Percentiles rank a stretch among this genome's conserved stretches.
Conservation (phyloP, 1,140 invertebrate species). For the Drosophila mayri region DNA sequence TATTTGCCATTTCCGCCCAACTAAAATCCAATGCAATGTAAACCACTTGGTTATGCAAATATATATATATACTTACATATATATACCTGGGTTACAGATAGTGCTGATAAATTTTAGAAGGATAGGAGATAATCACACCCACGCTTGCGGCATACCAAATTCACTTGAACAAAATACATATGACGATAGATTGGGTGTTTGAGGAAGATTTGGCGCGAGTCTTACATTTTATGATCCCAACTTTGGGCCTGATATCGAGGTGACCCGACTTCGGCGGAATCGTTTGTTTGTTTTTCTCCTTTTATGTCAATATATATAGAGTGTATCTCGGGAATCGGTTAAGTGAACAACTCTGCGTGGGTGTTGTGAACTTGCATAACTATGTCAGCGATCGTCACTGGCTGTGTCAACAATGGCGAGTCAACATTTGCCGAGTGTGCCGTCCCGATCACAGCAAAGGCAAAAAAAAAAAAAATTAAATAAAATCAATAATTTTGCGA, state of each 20-base stretch:
- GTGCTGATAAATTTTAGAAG: slow-evolving; percentile 21
- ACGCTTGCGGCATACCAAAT: slow-evolving; percentile 46
- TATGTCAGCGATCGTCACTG: slow-evolving; percentile 59
- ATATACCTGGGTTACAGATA: slow-evolving; percentile 33
- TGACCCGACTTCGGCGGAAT: slow-evolving; percentile 61
- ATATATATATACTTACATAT: slow-evolving; percentile 9
- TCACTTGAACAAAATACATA: slow-evolving; percentile 67
- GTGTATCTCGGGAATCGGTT: slow-evolving; percentile 47
- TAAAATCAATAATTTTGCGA: slow-evolving; percentile 75
- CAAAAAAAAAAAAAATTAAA: slow-evolving; percentile 13
- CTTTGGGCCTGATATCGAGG: slow-evolving; percentile 49
- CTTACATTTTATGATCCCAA: slow-evolving; percentile 52
- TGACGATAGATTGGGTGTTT: slow-evolving; percentile 41
- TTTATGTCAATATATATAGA: slow-evolving; percentile 58
- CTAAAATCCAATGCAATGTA: slow-evolving; percentile 57
- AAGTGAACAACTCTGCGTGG: slow-evolving; percentile 63
- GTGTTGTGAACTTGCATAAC: slow-evolving; percentile 81
- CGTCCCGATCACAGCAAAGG: slow-evolving; percentile 56
- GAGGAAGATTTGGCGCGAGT: slow-evolving; percentile 71
- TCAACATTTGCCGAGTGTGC: slow-evolving; percentile 82
- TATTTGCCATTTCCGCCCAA: slow-evolving; percentile 37
- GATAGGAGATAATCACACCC: slow-evolving; percentile 61
- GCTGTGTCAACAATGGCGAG: slow-evolving; percentile 62
- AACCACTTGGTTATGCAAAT: slow-evolving; percentile 75
- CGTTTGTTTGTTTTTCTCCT: slow-evolving; percentile 47